Percentiles rank a stretch among this genome's conserved stretches.
These are phyloP conservation scores for Sylvilagus floridanus DNA, from an alignment of 2,797 vertebrate genomes.

Conservation along the genomic window DNA sequence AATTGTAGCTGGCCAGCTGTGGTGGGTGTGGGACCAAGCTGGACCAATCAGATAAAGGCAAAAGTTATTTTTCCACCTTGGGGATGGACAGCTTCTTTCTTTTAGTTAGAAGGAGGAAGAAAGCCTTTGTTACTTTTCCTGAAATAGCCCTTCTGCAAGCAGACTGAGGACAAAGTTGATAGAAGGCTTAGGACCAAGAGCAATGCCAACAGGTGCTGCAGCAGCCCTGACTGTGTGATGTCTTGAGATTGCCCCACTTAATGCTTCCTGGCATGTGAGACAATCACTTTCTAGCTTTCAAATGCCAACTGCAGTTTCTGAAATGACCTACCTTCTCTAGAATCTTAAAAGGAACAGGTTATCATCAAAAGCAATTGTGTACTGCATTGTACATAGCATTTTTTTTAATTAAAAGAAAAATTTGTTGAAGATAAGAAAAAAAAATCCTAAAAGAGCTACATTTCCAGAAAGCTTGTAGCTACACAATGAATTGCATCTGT, in stretches of 20 bases:
- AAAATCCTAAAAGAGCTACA: too few relatives aligned
- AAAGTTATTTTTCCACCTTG: not conserved
- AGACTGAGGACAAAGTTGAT: not conserved
- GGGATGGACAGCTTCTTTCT: not conserved
- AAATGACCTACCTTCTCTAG: not conserved
- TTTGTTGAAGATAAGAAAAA: too few relatives aligned
- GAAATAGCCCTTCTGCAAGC: not conserved
- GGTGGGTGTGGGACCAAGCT: not conserved
- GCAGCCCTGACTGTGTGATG: not conserved
- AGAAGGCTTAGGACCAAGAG: not conserved
- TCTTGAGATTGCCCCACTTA: not conserved
- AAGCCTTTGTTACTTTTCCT: not conserved
- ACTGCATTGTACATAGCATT: not conserved
- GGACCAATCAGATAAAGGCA: not conserved
- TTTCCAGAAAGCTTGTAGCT: too few relatives aligned
- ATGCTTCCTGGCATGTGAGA: not conserved
- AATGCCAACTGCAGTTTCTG: not conserved
- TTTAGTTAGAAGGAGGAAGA: not conserved
- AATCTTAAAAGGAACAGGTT: not conserved
- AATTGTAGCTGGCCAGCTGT: not conserved
- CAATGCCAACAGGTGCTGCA: not conserved
- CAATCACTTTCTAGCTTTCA: not conserved
- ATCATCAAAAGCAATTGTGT: not conserved
- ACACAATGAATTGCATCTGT: too few relatives aligned
- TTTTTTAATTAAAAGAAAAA: not conserved